These are phyloP conservation scores for Heliocidaris erythrogramma DNA, from an alignment of 35 echinoderm and acorn worm species.

Conservation along the genomic window DNA sequence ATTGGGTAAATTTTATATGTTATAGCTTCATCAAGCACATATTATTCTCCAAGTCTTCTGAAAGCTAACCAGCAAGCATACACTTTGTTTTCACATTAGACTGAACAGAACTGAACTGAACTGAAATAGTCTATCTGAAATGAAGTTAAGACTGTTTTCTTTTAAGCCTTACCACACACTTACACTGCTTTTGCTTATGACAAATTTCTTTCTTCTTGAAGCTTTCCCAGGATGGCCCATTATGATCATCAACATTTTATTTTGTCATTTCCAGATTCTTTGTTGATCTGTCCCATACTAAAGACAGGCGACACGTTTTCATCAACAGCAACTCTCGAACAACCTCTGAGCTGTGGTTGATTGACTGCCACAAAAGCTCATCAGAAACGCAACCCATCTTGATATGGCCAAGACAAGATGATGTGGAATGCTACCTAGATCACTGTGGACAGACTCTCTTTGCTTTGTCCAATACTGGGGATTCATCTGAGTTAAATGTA, in stretches of 20 bases:
- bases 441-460: background rate
- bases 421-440: conserved; percentile 42
- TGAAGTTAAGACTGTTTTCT: too few species aligned
- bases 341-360: conserved; percentile 56
- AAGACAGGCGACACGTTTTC: conserved; percentile 53
- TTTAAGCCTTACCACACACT: too few species aligned
- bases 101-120: too few species aligned
- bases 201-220: too few species aligned
- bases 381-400: background rate
- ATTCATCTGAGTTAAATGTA: conserved; percentile 14
- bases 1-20: too few species aligned
- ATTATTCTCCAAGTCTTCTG: too few species aligned
- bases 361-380: background rate
- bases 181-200: too few species aligned
- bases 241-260: background rate
- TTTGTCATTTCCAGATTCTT: conserved; percentile 52
- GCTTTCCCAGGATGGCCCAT: too few species aligned
- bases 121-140: too few species aligned
- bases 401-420: conserved; percentile 47
- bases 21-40: too few species aligned
- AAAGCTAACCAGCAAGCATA: too few species aligned
- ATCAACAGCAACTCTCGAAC: conserved; percentile 57
- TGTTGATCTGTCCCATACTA: conserved; percentile 57
- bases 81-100: too few species aligned
- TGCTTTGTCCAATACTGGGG: conserved; percentile 31